Conservation (phyloP, 2,113 vertebrate species). For the Pan troglodytes region NHGRI_mPanTro3-v2.1_pri NC_072403.2:120995501-120996000, state of each 20-base stretch:
- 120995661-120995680: constrained; percentile 65
- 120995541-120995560: constrained; percentile 74
- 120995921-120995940: constrained; percentile 43
- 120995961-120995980: constrained; percentile 50
- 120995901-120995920: constrained; percentile 39
- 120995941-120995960: constrained; percentile 50
- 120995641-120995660: constrained; percentile 69
- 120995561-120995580: constrained; percentile 71
- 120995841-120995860: constrained; percentile 38
- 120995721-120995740: constrained; percentile 48
- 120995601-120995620: constrained; percentile 67
- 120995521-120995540: constrained; percentile 80
- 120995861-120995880: constrained; percentile 45
- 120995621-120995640: constrained; percentile 68
- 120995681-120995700: constrained; percentile 51
- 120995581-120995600: constrained; percentile 76
- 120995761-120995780: not conserved
- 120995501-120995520: constrained; percentile 65
- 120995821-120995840: constrained; percentile 16
- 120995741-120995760: not conserved
- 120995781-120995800: constrained; percentile 23
- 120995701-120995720: constrained; percentile 44
- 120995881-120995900: constrained; percentile 54
- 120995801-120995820: constrained; percentile 41
- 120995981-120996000: constrained; percentile 39